A percentile compares a stretch with the other conserved stretches of the same genome.
These are phyloP conservation scores for Lagopus leucura DNA, from an alignment of 2,113 vertebrate species.

Conservation along the genomic window DNA sequence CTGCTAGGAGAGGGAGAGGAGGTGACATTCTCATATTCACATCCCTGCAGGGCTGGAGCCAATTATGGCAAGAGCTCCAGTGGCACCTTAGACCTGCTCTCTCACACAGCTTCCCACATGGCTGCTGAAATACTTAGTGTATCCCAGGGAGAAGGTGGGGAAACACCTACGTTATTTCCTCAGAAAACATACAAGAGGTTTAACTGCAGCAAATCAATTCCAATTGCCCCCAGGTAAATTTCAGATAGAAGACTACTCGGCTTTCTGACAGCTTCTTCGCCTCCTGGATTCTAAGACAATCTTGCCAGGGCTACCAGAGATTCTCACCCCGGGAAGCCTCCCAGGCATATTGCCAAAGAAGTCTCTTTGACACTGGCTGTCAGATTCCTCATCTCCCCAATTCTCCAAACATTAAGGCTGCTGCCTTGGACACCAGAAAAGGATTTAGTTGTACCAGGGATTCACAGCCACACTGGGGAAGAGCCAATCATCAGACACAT, in stretches of 20 bases:
- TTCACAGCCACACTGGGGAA: neutral
- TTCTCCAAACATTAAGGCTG: constrained; percentile 17
- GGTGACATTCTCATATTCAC: accelerated
- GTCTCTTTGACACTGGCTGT: neutral
- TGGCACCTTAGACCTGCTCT: neutral
- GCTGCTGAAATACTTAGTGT: neutral
- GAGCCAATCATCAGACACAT: neutral
- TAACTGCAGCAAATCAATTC: neutral
- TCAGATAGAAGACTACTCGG: constrained; percentile 27
- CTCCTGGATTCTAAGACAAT: neutral
- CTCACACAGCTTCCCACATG: neutral
- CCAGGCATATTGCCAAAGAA: neutral
- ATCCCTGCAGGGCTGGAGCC: accelerated
- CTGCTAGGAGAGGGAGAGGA: neutral
- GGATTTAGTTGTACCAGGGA: neutral
- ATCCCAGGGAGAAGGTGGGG: accelerated
- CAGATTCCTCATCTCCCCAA: neutral
- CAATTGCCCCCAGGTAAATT: constrained; percentile 6
- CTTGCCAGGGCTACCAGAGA: neutral
- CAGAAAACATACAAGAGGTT: neutral
- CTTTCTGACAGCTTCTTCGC: neutral
- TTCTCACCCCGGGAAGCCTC: neutral
- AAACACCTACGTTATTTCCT: neutral
- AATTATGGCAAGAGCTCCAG: neutral
- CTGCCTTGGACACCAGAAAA: neutral